Evolutionary conservation across 2,113 vertebrate genomes (phyloP), one percentile per base, ranked within the genome.

Genomic region (Cochlearius cochlearius): DNA sequence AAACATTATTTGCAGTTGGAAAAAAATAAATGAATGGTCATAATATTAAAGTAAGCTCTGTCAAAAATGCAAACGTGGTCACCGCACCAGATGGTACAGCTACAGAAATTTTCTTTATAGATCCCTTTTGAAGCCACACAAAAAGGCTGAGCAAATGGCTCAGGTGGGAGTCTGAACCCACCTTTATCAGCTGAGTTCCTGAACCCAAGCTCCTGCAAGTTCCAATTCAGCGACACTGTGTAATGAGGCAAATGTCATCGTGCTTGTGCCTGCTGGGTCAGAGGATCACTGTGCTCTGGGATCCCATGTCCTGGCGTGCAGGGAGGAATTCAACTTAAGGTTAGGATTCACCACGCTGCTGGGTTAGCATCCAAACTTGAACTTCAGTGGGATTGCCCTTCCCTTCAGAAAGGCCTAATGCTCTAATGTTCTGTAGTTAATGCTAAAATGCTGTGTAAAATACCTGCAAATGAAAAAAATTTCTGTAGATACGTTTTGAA

Each of bases 101-200:
- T 90, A 63, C 12, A 72, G 41, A 6, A 38, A 72, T 63, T 34
- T 75, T 50, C 30, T 75, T 67, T 92, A 58, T 68, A 88, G 63
- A 62, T 39, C 26, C 27, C 39, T 60, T 89, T 75, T 3, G 5
- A 79, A 79, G 71, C 16, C 62, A 82, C n/a, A 64, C 5, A 29
- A 88, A 86, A 79, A 93, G 78, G 78, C 60, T 90, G 50, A 93
- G 53, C 19, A 81, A 90, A 84, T 69, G 72, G 56, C 58, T 92
- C 85, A 93, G 90, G 77, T 64, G 78, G 87, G 82, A 88, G 90
- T 94, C 76, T 27, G 72, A 96, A 59, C 34, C 49, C 75, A 81
- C 56, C 27, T 88, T 94, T 84, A 84, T 69, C 75, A 86, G 71
- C 8, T 90, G 78, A 95, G 82, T 88, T 95, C 74, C 75, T 88